phyloP scores from a whole-genome alignment of 2,888 invertebrate species.

The Portevinia maculata region DNA sequence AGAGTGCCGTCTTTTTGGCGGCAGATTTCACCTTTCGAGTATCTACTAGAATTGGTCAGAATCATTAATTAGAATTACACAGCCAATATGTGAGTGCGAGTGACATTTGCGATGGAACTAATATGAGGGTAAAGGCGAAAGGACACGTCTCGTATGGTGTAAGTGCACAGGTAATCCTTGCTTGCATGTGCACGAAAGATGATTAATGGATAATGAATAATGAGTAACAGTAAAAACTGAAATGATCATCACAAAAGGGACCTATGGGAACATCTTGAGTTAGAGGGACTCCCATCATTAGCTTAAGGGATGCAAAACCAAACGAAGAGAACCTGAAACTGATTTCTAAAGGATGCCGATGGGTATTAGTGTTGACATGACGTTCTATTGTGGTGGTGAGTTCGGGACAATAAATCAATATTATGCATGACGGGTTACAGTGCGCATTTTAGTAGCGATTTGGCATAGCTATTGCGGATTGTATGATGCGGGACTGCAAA shows the following conservation, averaged over 20 bases:
- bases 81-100: conserved; percentile 23
- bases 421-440: conserved; percentile 5
- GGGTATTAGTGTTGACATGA: conserved; percentile 4
- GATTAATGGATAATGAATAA: conserved; percentile 40
- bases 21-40: conserved; percentile 31
- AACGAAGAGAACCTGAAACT: conserved; percentile 12
- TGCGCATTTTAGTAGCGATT: background rate
- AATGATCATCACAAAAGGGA: conserved; percentile 28
- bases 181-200: conserved; percentile 16
- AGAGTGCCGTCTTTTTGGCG: conserved; percentile 30
- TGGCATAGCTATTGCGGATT: background rate
- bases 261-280: conserved; percentile 33
- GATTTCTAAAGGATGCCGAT: conserved; percentile 38
- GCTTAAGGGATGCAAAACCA: conserved; percentile 36
- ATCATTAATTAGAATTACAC: conserved; percentile 68
- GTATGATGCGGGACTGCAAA: background rate
- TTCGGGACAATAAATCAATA: conserved; percentile 18
- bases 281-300: conserved; percentile 28
- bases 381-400: background rate
- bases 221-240: conserved; percentile 41
- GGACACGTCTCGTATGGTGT: conserved; percentile 28
- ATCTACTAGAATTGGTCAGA: too few species aligned
- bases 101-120: conserved; percentile 31
- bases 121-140: conserved; percentile 38
- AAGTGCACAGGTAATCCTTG: conserved; percentile 49